Base-by-base conservation (phyloP, 2,113 vertebrate species). In the Halcyon malimbica region DNA sequence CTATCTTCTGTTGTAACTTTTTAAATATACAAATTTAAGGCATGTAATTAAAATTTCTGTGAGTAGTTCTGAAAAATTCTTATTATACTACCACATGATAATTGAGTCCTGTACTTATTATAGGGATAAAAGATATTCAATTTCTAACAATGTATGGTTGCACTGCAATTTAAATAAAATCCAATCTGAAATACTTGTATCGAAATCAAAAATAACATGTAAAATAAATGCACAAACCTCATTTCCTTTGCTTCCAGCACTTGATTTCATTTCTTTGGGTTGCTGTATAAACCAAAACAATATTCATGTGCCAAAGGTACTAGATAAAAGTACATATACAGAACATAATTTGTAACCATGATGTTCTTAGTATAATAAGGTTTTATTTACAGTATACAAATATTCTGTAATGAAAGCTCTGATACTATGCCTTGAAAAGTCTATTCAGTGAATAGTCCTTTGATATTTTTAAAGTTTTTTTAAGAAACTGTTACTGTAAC, bases 191-290 rank as follows among this genome's bases (percentile, higher is more conserved):
- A 78, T 62, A 65, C 20, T 60, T 78, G 24, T 69, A 25, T 51
- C 23, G 24, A 51, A 68, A 65, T 74, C 2, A 89, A 91, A 71
- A 93, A 7, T 57, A 68, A 24, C 10, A 81, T 19, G 65, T 53
- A 54, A 89, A 89, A 89, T 76, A 82, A 94, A 48, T 39, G 16
- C 39, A 95, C 97, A 75, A 96, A 99, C 99, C 99, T 99, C 99
- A 48, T 99, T 99, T 94, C 99, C 99, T 97, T 99, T 99, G 93
- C 97, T 98, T 92, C 99, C 98, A 31, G 98, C 97, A 21, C 98
- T 98, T 59, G 98, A 99, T 96, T 99, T 99, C 98, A 99, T 99
- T 97, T 99, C 99, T 97, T 99, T 99, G 31, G 99, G 98, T 98
- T 99, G 99, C 99, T 99, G 97, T 94, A 86, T 83, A 90, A 98